Evolutionary conservation across 2,797 vertebrate genomes (phyloP), one percentile per base, ranked within the genome.

Genomic region (Scomberomorus guttatus): DNA sequence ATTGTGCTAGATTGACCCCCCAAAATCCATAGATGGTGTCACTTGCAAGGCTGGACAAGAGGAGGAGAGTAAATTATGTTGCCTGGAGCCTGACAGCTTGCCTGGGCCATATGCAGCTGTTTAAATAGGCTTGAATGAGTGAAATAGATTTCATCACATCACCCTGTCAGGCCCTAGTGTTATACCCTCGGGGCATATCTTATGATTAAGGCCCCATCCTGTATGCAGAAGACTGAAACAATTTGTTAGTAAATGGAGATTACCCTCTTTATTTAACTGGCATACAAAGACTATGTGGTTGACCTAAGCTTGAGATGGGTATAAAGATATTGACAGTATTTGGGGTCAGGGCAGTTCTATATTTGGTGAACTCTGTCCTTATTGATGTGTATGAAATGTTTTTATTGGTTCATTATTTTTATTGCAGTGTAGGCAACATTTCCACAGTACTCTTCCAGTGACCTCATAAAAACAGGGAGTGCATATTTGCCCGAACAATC

Each of bases 1-100:
- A 93, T 95, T 95, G 93, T 95, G 92, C 87, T 88, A 95, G 89
- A 93, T 92, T 93, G 93, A 94, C 92, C 93, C 93, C 92, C 94
- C 90, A 91, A 94, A 93, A 95, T 95, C 94, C 94, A 95, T 94
- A 94, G 74, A 91, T 92, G 91, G 91, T 90, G 92, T 92, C 91
- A 94, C 88, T 91, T 86, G 91, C 85, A 76, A 71, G 74, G 77
- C 76, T 85, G 87, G 82, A 82, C 90, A 91, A 89, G 85, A 87
- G 81, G 37, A 89, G 81, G 58, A 66, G 83, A 89, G 90, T 94
- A 93, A 94, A 95, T 94, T 84, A 91, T 79, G 88, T 90, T 62
- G 80, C 77, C 78, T 54, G 18, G 58, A 89, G 87, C 81, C 78
- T 87, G 87, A 87, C 87, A 90, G 83, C 82, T 79, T 72, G 74